Evolutionary conservation across 2,888 invertebrate species (phyloP).

Genomic region (Agrotis ipsilon): DNA sequence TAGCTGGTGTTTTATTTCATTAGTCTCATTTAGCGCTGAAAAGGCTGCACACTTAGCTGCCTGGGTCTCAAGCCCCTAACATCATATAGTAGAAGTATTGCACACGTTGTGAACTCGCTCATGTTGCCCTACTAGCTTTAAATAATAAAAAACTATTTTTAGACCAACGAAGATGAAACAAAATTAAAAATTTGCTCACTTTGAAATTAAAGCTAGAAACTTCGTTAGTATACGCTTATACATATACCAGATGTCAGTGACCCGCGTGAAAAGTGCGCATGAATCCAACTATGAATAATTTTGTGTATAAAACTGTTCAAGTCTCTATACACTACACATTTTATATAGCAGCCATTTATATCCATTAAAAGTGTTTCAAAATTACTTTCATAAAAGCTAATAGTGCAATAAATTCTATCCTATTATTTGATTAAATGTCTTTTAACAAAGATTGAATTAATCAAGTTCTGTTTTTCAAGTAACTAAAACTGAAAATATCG

Average conservation of each 20-base stretch:
- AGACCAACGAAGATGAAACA: conserved; percentile 2
- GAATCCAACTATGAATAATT: not conserved
- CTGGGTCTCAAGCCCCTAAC: conserved; percentile 23
- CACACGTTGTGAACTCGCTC: conserved; percentile 28
- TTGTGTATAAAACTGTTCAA: conserved; percentile 4
- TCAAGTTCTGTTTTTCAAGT: conserved; percentile 25
- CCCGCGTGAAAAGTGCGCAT: not conserved
- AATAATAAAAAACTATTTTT: conserved; percentile 47
- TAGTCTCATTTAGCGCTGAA: conserved; percentile 56
- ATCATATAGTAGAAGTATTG: conserved; percentile 33
- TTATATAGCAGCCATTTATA: conserved; percentile 12
- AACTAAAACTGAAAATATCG: conserved; percentile 4
- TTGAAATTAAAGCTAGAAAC: not conserved
- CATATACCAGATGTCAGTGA: not conserved
- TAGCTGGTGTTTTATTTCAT: conserved; percentile 60
- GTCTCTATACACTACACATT: not conserved
- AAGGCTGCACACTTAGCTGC: conserved; percentile 44
- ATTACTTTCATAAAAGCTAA: conserved; percentile 4
- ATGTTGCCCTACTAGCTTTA: conserved; percentile 24
- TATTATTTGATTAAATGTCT: conserved; percentile 25
- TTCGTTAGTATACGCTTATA: not conserved
- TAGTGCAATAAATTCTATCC: conserved; percentile 23
- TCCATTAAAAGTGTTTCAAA: not conserved
- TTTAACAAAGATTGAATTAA: conserved; percentile 22
- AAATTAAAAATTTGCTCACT: conserved; percentile 12